These are phyloP conservation scores for Nipponacmea schrenckii DNA, from an alignment of 2,888 invertebrate genomes.

Conservation along the genomic window DNA sequence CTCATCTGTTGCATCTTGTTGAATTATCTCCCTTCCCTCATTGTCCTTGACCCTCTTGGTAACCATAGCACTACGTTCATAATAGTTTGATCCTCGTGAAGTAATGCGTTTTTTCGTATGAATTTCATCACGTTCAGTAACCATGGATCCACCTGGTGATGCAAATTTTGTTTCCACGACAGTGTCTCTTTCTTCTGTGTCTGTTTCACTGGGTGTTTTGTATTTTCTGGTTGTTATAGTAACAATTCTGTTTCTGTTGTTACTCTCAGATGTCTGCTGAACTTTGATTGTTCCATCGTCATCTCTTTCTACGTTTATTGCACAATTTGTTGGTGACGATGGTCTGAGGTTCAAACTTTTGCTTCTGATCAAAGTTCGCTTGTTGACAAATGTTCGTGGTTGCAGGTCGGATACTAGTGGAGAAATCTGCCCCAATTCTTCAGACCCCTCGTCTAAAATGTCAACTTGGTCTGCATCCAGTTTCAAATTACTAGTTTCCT, in stretches of 20 bases:
- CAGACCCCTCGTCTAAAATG: background rate
- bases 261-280: conserved; percentile 40
- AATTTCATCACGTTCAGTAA: conserved; percentile 50
- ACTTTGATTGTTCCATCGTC: conserved; percentile 53
- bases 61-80: conserved; percentile 43
- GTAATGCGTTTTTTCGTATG: conserved; percentile 51
- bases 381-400: background rate
- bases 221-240: conserved; percentile 49
- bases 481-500: background rate
- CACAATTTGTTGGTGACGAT: conserved; percentile 23
- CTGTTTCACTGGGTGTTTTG: conserved; percentile 48
- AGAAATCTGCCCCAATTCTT: background rate
- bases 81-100: conserved; percentile 55
- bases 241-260: conserved; percentile 44
- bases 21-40: conserved; percentile 46
- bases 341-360: background rate
- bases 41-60: conserved; percentile 37
- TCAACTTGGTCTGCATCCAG: background rate
- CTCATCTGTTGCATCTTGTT: conserved; percentile 48
- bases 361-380: conserved; percentile 10
- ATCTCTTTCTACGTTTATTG: conserved; percentile 47
- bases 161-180: conserved; percentile 46
- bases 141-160: conserved; percentile 46
- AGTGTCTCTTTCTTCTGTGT: conserved; percentile 51
- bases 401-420: background rate